These are phyloP conservation scores for Megaceryle maxima DNA, from an alignment of 2,113 vertebrate species.

Conservation along the genomic window DNA sequence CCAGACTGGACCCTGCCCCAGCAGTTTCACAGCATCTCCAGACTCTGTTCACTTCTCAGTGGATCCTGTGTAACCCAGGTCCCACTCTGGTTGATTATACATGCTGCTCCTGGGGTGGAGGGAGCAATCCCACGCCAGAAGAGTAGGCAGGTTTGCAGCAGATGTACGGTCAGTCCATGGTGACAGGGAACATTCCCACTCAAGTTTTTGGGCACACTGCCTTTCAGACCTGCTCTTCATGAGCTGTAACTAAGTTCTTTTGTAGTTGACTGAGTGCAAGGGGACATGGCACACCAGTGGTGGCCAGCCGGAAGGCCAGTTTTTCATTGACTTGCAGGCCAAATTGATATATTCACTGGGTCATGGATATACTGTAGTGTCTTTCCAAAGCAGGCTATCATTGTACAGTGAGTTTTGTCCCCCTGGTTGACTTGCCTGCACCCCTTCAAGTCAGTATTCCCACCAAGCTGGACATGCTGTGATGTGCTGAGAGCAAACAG, in stretches of 20 bases:
- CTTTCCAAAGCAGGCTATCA: background rate
- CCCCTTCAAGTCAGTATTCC: background rate
- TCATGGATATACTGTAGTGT: background rate
- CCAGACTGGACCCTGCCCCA: background rate
- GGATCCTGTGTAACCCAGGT: background rate
- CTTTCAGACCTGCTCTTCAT: background rate
- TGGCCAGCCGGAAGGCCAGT: background rate
- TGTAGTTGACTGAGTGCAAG: background rate
- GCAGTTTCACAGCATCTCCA: background rate
- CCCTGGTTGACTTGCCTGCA: background rate
- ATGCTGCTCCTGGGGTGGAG: accelerated
- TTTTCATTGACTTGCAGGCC: background rate
- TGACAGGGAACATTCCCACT: background rate
- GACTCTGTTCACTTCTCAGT: background rate
- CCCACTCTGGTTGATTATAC: background rate
- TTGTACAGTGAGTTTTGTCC: background rate
- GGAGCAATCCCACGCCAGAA: background rate
- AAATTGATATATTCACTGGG: background rate
- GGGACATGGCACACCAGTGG: accelerated
- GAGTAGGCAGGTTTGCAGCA: background rate
- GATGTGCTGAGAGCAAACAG: background rate
- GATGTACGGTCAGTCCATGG: too few species aligned
- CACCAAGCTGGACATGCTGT: background rate
- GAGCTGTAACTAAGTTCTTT: background rate
- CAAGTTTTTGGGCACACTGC: background rate